These are phyloP conservation scores for Eira barbara DNA, from an alignment of 2,113 vertebrate species.

Conservation along the genomic window DNA sequence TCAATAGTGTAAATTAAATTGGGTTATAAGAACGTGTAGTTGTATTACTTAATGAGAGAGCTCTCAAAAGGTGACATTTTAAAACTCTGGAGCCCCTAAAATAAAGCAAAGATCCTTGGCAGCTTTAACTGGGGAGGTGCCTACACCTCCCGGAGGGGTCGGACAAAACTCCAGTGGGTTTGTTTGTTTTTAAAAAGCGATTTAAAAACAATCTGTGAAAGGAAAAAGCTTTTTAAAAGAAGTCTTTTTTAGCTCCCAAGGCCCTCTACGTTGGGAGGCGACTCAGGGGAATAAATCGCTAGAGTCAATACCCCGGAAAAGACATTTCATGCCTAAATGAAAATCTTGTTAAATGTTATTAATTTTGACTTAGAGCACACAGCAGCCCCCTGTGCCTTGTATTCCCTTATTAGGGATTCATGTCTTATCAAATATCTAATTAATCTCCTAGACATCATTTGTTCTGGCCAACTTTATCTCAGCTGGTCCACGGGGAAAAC, in stretches of 20 bases:
- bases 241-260: slow-evolving; percentile 71
- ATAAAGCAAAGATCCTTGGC: background rate
- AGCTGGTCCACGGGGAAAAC: slow-evolving; percentile 93
- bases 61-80: slow-evolving; percentile 63
- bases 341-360: slow-evolving; percentile 99
- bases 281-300: slow-evolving; percentile 93
- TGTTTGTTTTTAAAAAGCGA: slow-evolving; percentile 68
- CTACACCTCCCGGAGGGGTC: background rate
- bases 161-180: slow-evolving; percentile 57
- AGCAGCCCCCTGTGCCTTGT: slow-evolving; percentile 98
- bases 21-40: slow-evolving; percentile 67
- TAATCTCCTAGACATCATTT: slow-evolving; percentile 99
- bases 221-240: slow-evolving; percentile 52
- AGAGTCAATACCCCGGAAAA: slow-evolving; percentile 96
- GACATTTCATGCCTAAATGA: slow-evolving; percentile 99
- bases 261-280: slow-evolving; percentile 71
- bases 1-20: slow-evolving; percentile 59
- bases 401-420: slow-evolving; percentile 99
- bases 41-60: slow-evolving; percentile 59
- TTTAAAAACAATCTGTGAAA: slow-evolving; percentile 56
- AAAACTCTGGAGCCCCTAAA: slow-evolving; percentile 34
- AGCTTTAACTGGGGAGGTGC: slow-evolving; percentile 34
- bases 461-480: slow-evolving; percentile 97
- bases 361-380: slow-evolving; percentile 99
- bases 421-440: slow-evolving; percentile 99